phyloP scores from a whole-genome alignment of 2,888 invertebrate species.

The Eristalis intricaria region DNA sequence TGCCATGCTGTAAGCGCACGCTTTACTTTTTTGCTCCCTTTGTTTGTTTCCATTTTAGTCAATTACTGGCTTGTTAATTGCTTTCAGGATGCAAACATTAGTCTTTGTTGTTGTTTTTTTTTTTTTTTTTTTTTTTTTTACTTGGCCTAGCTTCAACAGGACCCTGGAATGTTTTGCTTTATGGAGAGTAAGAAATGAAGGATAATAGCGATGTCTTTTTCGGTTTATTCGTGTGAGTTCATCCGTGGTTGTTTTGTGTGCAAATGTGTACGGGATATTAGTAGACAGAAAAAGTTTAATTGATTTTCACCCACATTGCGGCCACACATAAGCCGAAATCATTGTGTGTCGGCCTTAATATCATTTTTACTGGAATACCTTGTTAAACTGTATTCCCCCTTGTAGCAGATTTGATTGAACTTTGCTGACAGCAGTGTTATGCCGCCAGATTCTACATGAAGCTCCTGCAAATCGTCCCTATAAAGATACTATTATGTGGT shows the following conservation, averaged over 20 bases:
- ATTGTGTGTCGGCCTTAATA: constrained; percentile 18
- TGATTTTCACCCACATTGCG: constrained; percentile 46
- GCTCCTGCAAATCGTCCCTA: constrained; percentile 14
- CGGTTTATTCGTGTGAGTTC: constrained; percentile 49
- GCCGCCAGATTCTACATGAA: constrained; percentile 14
- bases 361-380: constrained; percentile 11
- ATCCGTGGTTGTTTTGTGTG: constrained; percentile 39
- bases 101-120: constrained; percentile 51
- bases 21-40: constrained; percentile 55
- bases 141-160: constrained; percentile 8
- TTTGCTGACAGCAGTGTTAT: not conserved
- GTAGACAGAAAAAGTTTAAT: constrained; percentile 61
- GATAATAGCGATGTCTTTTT: constrained; percentile 59
- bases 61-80: constrained; percentile 79
- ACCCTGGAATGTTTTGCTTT: constrained; percentile 43
- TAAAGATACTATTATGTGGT: constrained; percentile 38
- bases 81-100: constrained; percentile 74
- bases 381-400: not conserved
- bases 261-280: not conserved
- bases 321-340: not conserved
- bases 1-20: constrained; percentile 48
- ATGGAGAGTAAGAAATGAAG: constrained; percentile 56
- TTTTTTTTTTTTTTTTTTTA: constrained; percentile 32
- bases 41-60: constrained; percentile 79
- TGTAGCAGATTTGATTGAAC: not conserved